Percentiles rank a stretch among this genome's conserved stretches.
Conservation (phyloP, 2,888 invertebrate genomes). For the Apantesis nais region DNA sequence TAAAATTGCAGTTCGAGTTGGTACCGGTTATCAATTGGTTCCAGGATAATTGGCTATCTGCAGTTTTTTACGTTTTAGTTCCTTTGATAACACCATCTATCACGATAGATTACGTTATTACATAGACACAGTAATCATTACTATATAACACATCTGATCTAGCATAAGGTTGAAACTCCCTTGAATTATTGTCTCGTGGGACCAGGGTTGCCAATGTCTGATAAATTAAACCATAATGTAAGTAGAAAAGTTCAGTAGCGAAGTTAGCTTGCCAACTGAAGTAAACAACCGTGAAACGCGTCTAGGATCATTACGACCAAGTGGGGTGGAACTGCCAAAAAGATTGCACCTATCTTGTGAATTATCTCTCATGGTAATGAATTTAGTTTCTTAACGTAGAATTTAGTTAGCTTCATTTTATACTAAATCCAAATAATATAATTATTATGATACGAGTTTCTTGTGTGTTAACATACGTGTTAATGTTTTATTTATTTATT, state of each 20-base stretch:
- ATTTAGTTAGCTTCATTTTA: no score
- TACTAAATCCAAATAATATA: background rate
- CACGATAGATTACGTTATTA: constrained; percentile 24
- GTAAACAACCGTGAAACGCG: constrained; percentile 55
- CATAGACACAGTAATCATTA: constrained; percentile 22
- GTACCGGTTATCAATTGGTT: no score
- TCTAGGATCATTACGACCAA: constrained; percentile 51
- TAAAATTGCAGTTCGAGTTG: no score
- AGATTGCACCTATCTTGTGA: constrained; percentile 41
- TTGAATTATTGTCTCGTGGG: constrained; percentile 16
- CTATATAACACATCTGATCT: constrained; percentile 5
- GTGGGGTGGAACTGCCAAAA: constrained; percentile 47
- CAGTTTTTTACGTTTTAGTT: constrained; percentile 29
- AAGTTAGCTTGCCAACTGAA: constrained; percentile 45
- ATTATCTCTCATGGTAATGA: constrained; percentile 29
- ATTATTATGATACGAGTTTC: constrained; percentile 5
- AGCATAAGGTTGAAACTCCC: constrained; percentile 12
- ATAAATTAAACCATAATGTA: constrained; percentile 48
- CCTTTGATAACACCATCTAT: constrained; percentile 39
- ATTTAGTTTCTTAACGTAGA: no score
- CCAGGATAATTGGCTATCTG: no score
- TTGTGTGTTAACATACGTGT: no score
- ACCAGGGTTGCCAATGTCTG: constrained; percentile 17
- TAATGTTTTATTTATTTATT: no score
- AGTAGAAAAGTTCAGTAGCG: constrained; percentile 48